Conservation (phyloP, 1,140 invertebrate genomes). For the Lepidurus couesii region DNA sequence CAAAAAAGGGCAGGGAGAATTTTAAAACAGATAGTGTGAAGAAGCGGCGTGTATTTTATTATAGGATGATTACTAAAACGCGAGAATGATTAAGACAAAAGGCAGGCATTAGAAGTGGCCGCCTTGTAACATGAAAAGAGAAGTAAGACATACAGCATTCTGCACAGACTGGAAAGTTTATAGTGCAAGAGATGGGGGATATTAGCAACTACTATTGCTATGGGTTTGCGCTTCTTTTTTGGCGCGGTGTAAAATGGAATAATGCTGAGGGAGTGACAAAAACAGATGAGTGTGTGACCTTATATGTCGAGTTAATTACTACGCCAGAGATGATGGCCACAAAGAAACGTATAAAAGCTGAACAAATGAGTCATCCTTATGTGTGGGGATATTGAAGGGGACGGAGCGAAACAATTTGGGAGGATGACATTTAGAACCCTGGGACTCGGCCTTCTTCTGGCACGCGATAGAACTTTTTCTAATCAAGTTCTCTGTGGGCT, state of each 20-base stretch:
- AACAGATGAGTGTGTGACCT: not conserved
- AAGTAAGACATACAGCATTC: too few species aligned
- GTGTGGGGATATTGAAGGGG: not conserved
- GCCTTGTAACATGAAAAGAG: not conserved
- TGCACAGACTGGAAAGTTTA: too few species aligned
- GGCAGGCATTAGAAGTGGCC: not conserved
- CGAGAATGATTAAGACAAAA: conserved; percentile 11
- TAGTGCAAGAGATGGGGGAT: too few species aligned
- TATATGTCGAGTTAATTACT: not conserved
- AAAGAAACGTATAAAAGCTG: not conserved
- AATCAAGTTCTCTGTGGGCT: not conserved
- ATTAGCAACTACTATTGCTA: too few species aligned
- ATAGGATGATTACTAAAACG: conserved; percentile 4
- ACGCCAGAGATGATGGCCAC: not conserved
- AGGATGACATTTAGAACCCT: not conserved
- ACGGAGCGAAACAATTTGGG: not conserved
- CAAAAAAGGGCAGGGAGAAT: not conserved
- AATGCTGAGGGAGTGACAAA: not conserved
- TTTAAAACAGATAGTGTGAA: not conserved
- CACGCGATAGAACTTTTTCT: conserved; percentile 7
- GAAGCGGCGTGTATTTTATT: not conserved
- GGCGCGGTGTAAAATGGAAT: not conserved
- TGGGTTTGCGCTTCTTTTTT: not conserved
- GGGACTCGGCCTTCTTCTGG: not conserved
- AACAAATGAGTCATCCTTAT: not conserved